Evolutionary conservation across 2,113 vertebrate genomes (phyloP).

Genomic region (Thomomys bottae): DNA sequence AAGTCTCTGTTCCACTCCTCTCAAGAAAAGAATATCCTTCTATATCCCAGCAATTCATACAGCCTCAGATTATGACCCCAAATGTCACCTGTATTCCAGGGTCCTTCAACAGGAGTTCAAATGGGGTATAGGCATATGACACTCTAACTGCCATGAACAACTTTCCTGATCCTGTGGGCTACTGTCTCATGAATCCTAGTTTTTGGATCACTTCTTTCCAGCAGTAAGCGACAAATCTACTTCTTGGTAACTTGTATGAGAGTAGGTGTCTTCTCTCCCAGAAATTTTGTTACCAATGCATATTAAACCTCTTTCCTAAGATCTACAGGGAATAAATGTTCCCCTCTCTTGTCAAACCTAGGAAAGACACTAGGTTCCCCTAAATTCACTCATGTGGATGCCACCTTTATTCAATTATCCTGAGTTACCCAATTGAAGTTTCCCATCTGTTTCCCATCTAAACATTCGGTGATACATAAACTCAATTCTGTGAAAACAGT

Average conservation of each 20-base stretch:
- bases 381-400: background rate
- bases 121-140: fast-evolving
- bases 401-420: background rate
- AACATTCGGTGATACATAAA: background rate
- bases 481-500: slow-evolving; percentile 9
- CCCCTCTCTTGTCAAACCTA: background rate
- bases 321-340: too few relatives aligned
- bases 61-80: background rate
- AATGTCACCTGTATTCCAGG: background rate
- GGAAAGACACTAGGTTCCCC: background rate
- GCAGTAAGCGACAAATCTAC: background rate
- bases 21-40: background rate
- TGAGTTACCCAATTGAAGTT: background rate
- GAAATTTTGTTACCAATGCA: background rate
- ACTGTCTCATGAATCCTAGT: background rate
- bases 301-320: background rate
- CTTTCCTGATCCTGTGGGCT: background rate
- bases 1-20: background rate
- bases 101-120: background rate
- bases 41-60: background rate
- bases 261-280: background rate
- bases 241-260: background rate
- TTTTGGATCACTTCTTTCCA: background rate
- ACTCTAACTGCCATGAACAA: background rate
- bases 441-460: background rate